Base-by-base conservation (phyloP, 2,888 invertebrate species). In the Keiferia lycopersicella region DNA sequence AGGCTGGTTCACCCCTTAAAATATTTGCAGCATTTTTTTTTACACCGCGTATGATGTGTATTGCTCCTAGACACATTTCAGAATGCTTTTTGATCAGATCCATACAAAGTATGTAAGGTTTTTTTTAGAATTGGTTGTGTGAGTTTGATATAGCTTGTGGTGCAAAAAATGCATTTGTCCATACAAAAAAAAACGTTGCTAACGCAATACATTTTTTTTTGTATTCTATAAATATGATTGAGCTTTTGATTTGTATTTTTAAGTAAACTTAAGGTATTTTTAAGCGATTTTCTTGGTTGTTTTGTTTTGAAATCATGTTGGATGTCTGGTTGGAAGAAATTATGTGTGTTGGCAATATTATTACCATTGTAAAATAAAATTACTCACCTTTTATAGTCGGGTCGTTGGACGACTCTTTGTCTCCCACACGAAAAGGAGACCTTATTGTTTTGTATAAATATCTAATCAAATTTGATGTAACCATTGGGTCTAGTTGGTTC, bases 281-380 rank as follows among this genome's bases (percentile, higher is more conserved):
- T 72, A 73, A 74, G 73, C 63, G 67, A 73, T 69, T 74, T 73
- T 22, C 20, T 60, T 58, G 34, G 39, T 16, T 60, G 18, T 20
- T 45, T 41, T 69, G 63, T 67, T 69, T 18, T 51, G 53, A 66
- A 75, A 75, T 75, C 76, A 74, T 75, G 74, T 71, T 71, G 65
- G 68, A 69, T 71, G 68, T 65, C 61, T 67, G 62, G 56, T 65
- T 10, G 1, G 18, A 18, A 22, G n/a, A n/a, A 8, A 16, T 56
- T 30, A 34, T 34, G 26, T 14, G 30, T 56, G 26, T 34, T 56
- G 56, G 56, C 56, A 34, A 56, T 56, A 56, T 56, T 34, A 34
- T 56, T 34, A 16, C 34, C 26, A n/a, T 14, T 14, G 7, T n/a
- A 34, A 56, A 30, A 34, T 16, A 26, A 26, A 26, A 26, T 26